Evolutionary conservation across 2,888 invertebrate genomes (phyloP).

Genomic region (Pycnomerus fuliginosus): DNA sequence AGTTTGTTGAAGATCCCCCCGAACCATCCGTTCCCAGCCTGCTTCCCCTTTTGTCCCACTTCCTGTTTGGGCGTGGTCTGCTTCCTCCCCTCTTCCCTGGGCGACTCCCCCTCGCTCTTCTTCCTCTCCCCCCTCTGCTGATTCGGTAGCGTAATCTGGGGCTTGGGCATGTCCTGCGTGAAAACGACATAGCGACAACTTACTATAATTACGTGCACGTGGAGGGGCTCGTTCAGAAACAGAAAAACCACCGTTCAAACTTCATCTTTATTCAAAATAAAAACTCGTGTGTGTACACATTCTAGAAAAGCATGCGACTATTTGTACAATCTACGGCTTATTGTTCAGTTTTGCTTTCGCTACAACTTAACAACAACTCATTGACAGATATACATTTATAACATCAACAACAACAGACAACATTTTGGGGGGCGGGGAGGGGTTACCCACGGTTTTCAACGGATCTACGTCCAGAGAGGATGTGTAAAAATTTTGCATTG

Average conservation of each 20-base stretch:
- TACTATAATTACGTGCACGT: constrained; percentile 39
- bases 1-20: constrained; percentile 85
- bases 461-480: too few species aligned
- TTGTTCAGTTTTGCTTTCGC: too few species aligned
- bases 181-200: constrained; percentile 48
- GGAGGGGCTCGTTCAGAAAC: constrained; percentile 1
- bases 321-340: too few species aligned
- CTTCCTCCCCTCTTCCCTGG: constrained; percentile 16
- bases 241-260: constrained; percentile 14
- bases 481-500: too few species aligned
- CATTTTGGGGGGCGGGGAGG: constrained; percentile 2
- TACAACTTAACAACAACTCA: too few species aligned
- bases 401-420: constrained; percentile 12
- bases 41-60: constrained; percentile 35
- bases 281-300: constrained; percentile 9
- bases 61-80: constrained; percentile 21
- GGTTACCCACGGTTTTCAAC: constrained; percentile 5
- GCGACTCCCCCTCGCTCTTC: constrained; percentile 39
- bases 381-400: too few species aligned
- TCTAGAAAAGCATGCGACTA: constrained; percentile 11
- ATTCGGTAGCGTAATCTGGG: constrained; percentile 62
- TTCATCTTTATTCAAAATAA: constrained; percentile 24
- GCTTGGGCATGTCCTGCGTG: constrained; percentile 52
- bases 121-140: constrained; percentile 46
- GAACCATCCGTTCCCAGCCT: constrained; percentile 68